Percentiles rank a stretch among this genome's conserved stretches.
These are phyloP conservation scores for Grammomys surdaster DNA, from an alignment of 2,113 vertebrate species.

Conservation along the genomic window DNA sequence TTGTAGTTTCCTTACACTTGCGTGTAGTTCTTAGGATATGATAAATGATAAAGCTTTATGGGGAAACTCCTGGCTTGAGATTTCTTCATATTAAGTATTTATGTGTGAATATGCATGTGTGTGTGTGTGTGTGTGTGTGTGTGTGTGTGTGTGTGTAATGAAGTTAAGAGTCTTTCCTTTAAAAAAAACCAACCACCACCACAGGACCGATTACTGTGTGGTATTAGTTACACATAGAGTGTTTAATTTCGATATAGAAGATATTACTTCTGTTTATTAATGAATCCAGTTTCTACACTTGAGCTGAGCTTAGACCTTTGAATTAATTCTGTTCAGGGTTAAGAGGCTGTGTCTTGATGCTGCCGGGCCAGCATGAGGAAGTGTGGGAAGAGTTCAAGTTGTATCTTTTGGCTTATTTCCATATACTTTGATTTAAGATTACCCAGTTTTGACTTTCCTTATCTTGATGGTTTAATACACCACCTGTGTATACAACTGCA, in stretches of 20 bases:
- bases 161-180: not conserved
- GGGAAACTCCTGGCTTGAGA: not conserved
- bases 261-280: not conserved
- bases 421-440: not conserved
- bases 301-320: slow-evolving; percentile 10
- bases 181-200: too few species aligned
- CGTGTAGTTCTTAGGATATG: not conserved
- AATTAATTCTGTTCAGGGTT: not conserved
- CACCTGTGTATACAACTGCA: not conserved
- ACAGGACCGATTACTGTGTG: not conserved
- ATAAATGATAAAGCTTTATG: not conserved
- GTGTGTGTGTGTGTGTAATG: not conserved
- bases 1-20: not conserved
- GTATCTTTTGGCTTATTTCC: not conserved
- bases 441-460: not conserved
- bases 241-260: not conserved
- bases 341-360: not conserved
- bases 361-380: not conserved
- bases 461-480: not conserved
- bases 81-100: not conserved
- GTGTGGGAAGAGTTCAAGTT: not conserved
- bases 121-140: not conserved
- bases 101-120: not conserved
- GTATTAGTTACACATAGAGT: not conserved
- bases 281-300: not conserved